A percentile compares a stretch with the other conserved stretches of the same genome.
phyloP scores from a whole-genome alignment of 2,888 invertebrate genomes.

The Amiota mariae region DNA sequence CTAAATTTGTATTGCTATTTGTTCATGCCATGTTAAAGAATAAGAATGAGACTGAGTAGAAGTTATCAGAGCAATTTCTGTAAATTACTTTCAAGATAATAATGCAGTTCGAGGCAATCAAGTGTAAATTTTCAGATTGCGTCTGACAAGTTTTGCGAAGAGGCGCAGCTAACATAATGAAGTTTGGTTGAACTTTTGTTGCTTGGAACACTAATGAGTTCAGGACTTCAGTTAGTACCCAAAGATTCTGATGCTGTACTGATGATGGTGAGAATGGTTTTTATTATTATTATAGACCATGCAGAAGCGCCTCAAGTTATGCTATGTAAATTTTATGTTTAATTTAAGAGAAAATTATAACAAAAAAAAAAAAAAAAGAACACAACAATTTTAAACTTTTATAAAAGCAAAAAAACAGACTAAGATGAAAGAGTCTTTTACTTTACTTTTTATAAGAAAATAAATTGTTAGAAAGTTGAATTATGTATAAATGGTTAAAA shows the following conservation, averaged over 20 bases:
- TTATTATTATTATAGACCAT: background rate
- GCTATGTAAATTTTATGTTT: background rate
- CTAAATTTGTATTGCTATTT: too few relatives aligned
- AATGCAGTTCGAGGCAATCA: slow-evolving; percentile 22
- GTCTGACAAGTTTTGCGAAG: background rate
- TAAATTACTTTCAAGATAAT: slow-evolving; percentile 7
- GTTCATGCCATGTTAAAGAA: background rate
- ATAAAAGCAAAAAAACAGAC: too few relatives aligned
- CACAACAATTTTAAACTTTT: background rate
- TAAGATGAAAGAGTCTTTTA: too few relatives aligned
- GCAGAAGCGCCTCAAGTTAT: background rate
- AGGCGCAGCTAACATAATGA: background rate
- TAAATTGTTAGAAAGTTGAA: slow-evolving; percentile 57
- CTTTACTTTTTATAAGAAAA: background rate
- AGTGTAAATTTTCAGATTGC: background rate
- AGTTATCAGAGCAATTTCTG: background rate
- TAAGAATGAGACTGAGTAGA: background rate
- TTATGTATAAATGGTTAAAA: slow-evolving; percentile 46
- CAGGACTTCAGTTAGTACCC: background rate
- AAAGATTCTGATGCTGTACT: background rate
- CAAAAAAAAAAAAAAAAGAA: background rate
- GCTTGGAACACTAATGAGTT: slow-evolving; percentile 7
- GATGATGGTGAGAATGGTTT: background rate
- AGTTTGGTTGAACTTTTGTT: slow-evolving; percentile 4
- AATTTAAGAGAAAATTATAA: background rate